Evolutionary conservation across 2,888 invertebrate species (phyloP), one percentile per base, ranked within the genome.

Genomic region (Tetranychus piercei): DNA sequence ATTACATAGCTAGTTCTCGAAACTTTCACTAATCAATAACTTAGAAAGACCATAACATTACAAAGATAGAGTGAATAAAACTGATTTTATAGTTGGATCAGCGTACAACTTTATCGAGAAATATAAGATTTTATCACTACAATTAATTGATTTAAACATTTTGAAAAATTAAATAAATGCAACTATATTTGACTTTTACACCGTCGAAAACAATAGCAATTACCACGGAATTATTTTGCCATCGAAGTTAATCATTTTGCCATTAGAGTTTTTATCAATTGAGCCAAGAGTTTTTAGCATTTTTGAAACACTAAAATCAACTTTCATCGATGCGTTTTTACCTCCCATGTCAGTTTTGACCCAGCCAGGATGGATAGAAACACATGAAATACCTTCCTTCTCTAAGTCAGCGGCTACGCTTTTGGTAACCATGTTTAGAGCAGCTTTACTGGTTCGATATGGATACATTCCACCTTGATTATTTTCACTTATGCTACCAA

Each of bases 281-380:
- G 83, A 84, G 66, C 83, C 80, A 70, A 94, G 82, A 5, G 90
- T 88, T 7, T 86, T 82, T 22, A 92, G 82, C 76, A 94, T 88
- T 22, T 86, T 85, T 0, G 80, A 80, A 6, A 88, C 86, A 81
- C 90, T 89, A 1, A 87, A 85, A 43, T 88, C 86, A 1, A 90
- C 84, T 74, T 88, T 88, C 55, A 92, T 83, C 0, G 88, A 88
- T 0, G 93, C 94, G 78, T 87, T 88, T 66, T 85, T 82, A 6
- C 94, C 93, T 6, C 94, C 94, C 90, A 94, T 89, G 78, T 89
- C 89, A 0, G 94, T 94, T 81, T 88, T 87, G 8, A 94, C 92
- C 94, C 93, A 94, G 1, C 94, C 94, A 0, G 94, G 94, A 83
- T 94, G 93, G 76, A 94, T 75, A 85, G 81, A 86, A 0, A 88